A percentile compares a stretch with the other conserved stretches of the same genome.
phyloP scores from a whole-genome alignment of 2,113 vertebrate species.

The Sprattus sprattus region DNA sequence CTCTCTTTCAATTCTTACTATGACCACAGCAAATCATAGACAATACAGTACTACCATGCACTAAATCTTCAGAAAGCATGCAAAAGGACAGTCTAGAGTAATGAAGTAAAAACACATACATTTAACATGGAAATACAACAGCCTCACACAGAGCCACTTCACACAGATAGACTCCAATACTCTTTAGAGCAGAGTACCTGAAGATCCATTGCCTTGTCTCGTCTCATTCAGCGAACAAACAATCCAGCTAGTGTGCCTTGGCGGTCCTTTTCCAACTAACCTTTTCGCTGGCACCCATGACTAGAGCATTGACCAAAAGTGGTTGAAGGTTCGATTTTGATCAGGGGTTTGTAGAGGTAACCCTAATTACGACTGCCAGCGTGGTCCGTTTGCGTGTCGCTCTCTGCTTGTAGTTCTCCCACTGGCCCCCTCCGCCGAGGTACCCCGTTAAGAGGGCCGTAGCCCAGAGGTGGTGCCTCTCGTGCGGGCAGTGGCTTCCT shows the following conservation, averaged over 20 bases:
- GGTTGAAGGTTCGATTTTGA: not conserved
- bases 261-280: not conserved
- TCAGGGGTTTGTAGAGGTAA: not conserved
- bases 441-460: constrained; percentile 7
- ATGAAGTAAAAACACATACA: not conserved
- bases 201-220: not conserved
- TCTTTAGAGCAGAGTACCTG: not conserved
- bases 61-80: not conserved
- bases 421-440: constrained; percentile 20
- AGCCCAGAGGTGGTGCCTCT: not conserved
- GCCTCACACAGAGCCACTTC: no score
- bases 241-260: not conserved
- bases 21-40: not conserved
- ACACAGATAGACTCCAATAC: not conserved
- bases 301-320: not conserved
- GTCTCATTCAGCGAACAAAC: not conserved
- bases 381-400: not conserved
- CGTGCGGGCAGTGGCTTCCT: constrained; percentile 16
- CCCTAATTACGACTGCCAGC: not conserved
- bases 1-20: not conserved
- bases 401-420: not conserved
- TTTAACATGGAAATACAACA: not conserved
- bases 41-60: not conserved
- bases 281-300: not conserved
- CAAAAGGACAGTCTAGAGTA: not conserved